Base-by-base conservation (phyloP, 1,140 invertebrate species). In the Drosophila athabasca region DNA sequence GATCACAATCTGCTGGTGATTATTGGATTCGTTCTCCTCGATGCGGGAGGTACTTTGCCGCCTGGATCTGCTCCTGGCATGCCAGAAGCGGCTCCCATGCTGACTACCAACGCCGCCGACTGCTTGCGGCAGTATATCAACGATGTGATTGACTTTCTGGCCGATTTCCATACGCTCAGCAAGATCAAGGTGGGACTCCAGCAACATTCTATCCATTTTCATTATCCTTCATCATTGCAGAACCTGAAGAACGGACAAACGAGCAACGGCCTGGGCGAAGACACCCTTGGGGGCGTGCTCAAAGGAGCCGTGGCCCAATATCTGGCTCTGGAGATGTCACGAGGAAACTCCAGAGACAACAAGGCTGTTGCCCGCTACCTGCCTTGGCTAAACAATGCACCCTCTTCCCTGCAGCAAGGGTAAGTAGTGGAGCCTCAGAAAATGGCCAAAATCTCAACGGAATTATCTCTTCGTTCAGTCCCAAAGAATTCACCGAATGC, bases 291-390 rank as follows among this genome's bases (percentile, higher is more conserved):
- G 7, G 97, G 97, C 7, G 96, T 97, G 22, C 93, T 99, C 9
- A 99, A 99, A 92, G 97, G 98, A 54, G 98, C 97, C 13, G 94
- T 99, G 50, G 97, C 98, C 1, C 98, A 99, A 92, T 99, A 96
- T 92, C 93, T 99, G 49, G 97, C 98, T 13, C 92, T 99, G 79
- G 98, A 99, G 93, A 96, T 99, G 76, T 97, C 96, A 0, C 93
- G 96, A 70, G 96, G 96, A 29, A 97, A 97, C 90, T 95, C 94
- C 4, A 93, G 97, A 79, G 97, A 98, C 88, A 96, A 97, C 90
- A 93, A 96, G 85, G 95, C 97, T 3, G 95, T 98, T 13, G 94
- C 94, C 4, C 93, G 96, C 70, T 97, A 97, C 92, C 93, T 99
- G 52, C 98, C 98, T 0, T 99, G 98, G 98, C 93, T 99, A 0